Evolutionary conservation across 2,113 vertebrate species (phyloP), one percentile per base, ranked within the genome.

Genomic region (Neotragus pygmaeus): DNA sequence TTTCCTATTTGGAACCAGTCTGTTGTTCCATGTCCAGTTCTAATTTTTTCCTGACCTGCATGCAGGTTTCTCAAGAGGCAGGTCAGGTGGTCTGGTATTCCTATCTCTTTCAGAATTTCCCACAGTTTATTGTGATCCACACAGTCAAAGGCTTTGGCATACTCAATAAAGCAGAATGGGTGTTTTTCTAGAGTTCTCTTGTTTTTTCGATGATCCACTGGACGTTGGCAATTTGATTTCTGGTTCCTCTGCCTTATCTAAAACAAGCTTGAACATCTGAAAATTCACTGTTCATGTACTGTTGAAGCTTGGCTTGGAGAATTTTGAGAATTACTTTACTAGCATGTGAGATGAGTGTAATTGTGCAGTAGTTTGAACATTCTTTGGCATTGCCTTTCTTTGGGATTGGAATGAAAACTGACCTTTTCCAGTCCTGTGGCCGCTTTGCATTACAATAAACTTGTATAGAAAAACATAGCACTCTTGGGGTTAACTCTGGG

Each of bases 171-270:
- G 19, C 21, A 70, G n/a, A 70, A 36, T 70, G 36, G 66, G 12
- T 23, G 19, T 39, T 70, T 70, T 70, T 23, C 10, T 70, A 21
- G 66, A 39, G 39, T 12, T 23, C 10, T 70, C n/a, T 70, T 39
- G 19, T 10, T 39, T 23, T 12, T 70, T 70, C 0, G 1, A 70
- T 39, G n/a, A 39, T 70, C n/a, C 66, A 70, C 0, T 0, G 0
- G 64, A 12, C 12, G n/a, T 70, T 70, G n/a, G 9, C 66, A 39
- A 70, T 70, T 70, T 70, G n/a, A 39, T 70, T 10, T 70, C 66
- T 39, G 19, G 66, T 70, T 70, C 9, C n/a, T 70, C 19, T 70
- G 66, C n/a, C n/a, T 39, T 70, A 12, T 70, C 66, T 39, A 70
- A 70, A 70, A 3, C 19, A 9, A 36, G n/a, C 19, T 39, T 39